Evolutionary conservation across 2,797 vertebrate species (phyloP), one percentile per base, ranked within the genome.

Genomic region (Eulemur mongoz): DNA sequence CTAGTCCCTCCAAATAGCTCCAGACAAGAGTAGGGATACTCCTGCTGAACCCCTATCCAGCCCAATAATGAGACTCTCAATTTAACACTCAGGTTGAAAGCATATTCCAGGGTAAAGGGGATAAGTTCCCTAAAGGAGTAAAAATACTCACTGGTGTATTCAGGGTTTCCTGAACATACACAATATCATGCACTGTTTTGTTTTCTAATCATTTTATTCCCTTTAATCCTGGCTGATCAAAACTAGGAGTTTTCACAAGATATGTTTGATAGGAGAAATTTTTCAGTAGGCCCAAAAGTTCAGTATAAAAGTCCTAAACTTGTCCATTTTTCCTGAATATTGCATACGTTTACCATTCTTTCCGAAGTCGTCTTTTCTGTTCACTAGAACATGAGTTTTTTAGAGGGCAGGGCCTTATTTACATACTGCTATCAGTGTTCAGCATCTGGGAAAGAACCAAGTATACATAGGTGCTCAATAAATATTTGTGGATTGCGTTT

Each of bases 181-280:
- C 23, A 35, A 23, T 69, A 50, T 84, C 72, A 57, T 50, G 65
- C 18, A 89, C 63, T 78, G 9, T 79, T 54, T 9, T 83, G 6
- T 84, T 93, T 93, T 80, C 35, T 78, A 83, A 83, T 90, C 79
- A 83, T 87, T 22, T 38, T 76, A 9, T 69, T 43, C 80, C 35
- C 22, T 95, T 83, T 90, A 92, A 85, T 84, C 35, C 25, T 92
- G 67, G n/a, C 48, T 76, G 14, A 90, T 65, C 52, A 78, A 92
- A n/a, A 70, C 12, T 23, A 79, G 25, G 6, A 69, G 4, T 72
- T 82, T 82, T n/a, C 52, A 82, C 13, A 93, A 48, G 23, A 78
- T 50, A 14, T 83, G 48, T 84, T 88, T 40, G 30, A 59, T 63
- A 96, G 59, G n/a, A 63, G 13, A 84, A 45, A 52, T 92, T 96